These are phyloP conservation scores for Nyctalus aviator DNA, from an alignment of 2,797 vertebrate species.

Conservation along the genomic window DNA sequence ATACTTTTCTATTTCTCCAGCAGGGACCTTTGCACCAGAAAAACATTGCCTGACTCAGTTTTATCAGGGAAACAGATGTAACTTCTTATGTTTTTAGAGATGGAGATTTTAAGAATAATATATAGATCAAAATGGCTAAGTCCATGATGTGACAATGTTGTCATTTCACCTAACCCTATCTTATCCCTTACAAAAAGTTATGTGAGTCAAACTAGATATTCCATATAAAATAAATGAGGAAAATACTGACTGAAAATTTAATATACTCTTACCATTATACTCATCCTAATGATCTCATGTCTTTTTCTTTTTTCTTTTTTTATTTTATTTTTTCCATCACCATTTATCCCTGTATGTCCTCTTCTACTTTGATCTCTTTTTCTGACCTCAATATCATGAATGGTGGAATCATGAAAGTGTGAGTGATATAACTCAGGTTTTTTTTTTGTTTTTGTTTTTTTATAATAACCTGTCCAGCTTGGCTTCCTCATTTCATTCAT, in stretches of 20 bases:
- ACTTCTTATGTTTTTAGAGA: slow-evolving; percentile 15
- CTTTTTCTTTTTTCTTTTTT: neutral
- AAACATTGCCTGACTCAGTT: neutral
- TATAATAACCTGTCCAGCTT: neutral
- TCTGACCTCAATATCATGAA: neutral
- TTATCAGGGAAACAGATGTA: neutral
- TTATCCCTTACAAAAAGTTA: neutral
- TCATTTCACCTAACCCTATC: neutral
- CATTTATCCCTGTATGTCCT: too few species aligned
- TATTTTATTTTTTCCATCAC: too few species aligned
- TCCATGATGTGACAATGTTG: neutral
- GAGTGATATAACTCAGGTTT: neutral
- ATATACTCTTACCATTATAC: neutral
- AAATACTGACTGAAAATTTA: neutral
- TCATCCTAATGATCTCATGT: slow-evolving; percentile 5
- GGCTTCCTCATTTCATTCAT: neutral
- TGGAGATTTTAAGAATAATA: slow-evolving; percentile 27
- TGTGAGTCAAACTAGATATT: neutral
- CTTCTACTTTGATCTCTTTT: neutral
- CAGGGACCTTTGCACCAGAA: neutral
- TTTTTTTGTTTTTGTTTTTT: neutral
- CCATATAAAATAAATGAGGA: neutral
- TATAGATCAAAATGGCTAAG: neutral
- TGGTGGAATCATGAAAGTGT: neutral
- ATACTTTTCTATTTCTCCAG: neutral